Evolutionary conservation across 1,140 invertebrate species (phyloP).

Genomic region (Ruditapes philippinarum): DNA sequence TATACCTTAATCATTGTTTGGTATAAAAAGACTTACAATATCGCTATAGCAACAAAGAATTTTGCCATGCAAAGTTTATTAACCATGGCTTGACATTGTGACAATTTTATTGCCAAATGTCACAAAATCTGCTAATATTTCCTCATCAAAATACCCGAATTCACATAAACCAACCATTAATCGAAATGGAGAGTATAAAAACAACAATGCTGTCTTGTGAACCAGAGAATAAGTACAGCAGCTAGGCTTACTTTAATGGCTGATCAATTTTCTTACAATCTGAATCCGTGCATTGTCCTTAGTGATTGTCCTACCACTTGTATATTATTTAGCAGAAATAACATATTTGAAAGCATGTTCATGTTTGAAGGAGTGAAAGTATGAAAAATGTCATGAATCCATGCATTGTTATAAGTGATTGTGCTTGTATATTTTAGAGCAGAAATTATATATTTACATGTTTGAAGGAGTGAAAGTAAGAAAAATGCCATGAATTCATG

Average conservation of each 20-base stretch:
- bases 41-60: slow-evolving; percentile 27
- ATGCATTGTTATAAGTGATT: no score
- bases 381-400: no score
- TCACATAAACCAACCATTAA: slow-evolving; percentile 4
- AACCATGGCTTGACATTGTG: background rate
- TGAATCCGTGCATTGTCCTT: no score
- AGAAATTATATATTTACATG: no score
- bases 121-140: slow-evolving; percentile 36
- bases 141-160: background rate
- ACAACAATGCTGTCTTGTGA: background rate
- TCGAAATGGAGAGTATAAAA: background rate
- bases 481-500: no score
- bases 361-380: no score
- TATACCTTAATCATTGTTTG: background rate
- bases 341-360: no score
- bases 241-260: background rate
- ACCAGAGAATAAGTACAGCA: background rate
- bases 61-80: background rate
- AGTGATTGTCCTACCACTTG: no score
- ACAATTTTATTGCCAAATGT: background rate
- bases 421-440: no score
- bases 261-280: slow-evolving; percentile 7
- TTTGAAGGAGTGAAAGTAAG: no score
- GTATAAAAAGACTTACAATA: background rate
- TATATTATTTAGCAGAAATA: no score